Base-by-base conservation (phyloP, 1,140 invertebrate species). In the Himalopsyche phryganea region DNA sequence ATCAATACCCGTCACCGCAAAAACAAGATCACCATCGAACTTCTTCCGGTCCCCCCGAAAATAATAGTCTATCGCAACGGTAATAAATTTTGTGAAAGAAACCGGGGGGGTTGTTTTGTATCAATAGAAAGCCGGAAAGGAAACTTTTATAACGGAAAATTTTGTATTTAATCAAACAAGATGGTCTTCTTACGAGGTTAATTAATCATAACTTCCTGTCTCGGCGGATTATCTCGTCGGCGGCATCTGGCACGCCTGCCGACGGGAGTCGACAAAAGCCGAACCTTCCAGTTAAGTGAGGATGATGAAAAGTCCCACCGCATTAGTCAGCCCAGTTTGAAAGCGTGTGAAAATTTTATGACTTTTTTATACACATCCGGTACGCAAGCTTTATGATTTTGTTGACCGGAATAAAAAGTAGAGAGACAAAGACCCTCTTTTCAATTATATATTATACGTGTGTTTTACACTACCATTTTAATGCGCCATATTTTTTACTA, bases 161-260 rank as follows among this genome's bases (percentile, higher is more conserved):
- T 55, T 41, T 17, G 53, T 50, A 58, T 62, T 58, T 58, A 46
- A 62, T 54, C 45, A 58, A 58, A 62, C 45, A 55, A 58, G 50
- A 58, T 28, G 44, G 17, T 45, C 41, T 38, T 48, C 38, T 28
- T 41, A 15, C 18, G 38, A 41, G 41, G 50, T 63, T 58, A 63
- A 63, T 63, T 63, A 63, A 58, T 63, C 60, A 62, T 58, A 57
- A 46, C 54, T 58, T 57, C 54, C 45, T 49, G 60, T 62, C 60
- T 52, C 42, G 52, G 46, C n/a, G 36, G 54, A 62, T 62, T 58
- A 62, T 57, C 60, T 17, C 20, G 9, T 41, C 23, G 48, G 35
- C 45, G 44, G 23, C 23, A 41, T 38, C 41, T 51, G 36, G 10
- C 20, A 13, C n/a, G 23, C 19, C 19, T 19, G 46, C 47, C 35